A percentile compares a stretch with the other conserved stretches of the same genome.
Conservation (phyloP, 2,113 vertebrate genomes). For the Zapornia atra region DNA sequence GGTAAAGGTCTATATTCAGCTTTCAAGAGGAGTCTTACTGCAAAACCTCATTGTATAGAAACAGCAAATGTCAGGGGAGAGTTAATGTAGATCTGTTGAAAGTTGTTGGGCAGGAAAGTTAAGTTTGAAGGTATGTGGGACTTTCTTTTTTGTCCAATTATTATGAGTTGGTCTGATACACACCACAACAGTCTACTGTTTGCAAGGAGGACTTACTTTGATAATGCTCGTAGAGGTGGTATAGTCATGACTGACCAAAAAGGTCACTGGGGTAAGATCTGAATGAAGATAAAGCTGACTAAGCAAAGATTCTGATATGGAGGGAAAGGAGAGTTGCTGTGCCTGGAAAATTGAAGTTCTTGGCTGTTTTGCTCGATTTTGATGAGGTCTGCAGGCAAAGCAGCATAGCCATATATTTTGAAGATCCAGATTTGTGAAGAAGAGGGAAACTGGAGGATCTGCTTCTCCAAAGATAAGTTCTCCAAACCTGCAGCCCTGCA, state of each 20-base stretch:
- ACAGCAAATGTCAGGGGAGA: not conserved
- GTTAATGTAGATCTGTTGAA: not conserved
- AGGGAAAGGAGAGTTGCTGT: not conserved
- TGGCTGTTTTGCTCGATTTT: not conserved
- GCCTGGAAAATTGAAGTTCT: not conserved
- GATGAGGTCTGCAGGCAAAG: not conserved
- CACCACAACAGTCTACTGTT: not conserved
- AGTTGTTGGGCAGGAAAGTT: not conserved
- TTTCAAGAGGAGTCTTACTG: not conserved
- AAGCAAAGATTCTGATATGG: not conserved
- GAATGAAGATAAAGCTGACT: not conserved
- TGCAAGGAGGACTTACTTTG: not conserved
- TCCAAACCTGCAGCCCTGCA: not conserved
- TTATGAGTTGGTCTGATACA: not conserved
- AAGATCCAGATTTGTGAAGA: not conserved
- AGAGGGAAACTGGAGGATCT: not conserved
- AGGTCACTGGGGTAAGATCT: not conserved
- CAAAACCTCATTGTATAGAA: not conserved
- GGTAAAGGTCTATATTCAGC: not conserved
- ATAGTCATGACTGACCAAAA: not conserved
- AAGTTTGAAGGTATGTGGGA: not conserved
- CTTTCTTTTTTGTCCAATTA: not conserved
- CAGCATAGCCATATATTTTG: not conserved
- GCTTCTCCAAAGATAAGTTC: not conserved
- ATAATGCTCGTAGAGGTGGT: not conserved